Conservation (phyloP, 2,113 vertebrate species). For the Toxostoma redivivum region DNA sequence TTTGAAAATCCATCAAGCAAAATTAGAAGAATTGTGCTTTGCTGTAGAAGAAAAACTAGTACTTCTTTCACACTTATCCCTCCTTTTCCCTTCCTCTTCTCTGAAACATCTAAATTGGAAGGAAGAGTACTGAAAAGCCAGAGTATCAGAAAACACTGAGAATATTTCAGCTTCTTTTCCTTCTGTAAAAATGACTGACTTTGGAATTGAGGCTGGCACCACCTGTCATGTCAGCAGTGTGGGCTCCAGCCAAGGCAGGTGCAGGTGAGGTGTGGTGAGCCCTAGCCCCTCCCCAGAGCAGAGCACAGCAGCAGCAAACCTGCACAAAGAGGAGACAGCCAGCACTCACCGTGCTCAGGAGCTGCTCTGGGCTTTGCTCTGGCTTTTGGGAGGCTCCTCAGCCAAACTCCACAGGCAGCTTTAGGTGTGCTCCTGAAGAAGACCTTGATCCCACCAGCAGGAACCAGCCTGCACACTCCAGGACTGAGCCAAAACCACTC, state of each 20-base stretch:
- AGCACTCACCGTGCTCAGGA: accelerated
- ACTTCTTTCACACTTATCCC: background rate
- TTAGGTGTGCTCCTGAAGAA: background rate
- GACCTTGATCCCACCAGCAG: background rate
- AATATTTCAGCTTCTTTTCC: background rate
- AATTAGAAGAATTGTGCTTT: background rate
- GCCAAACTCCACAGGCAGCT: accelerated
- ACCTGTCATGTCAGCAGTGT: background rate
- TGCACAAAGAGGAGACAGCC: background rate
- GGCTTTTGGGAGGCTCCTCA: accelerated
- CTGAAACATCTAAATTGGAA: background rate
- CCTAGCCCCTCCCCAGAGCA: background rate
- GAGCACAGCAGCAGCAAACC: background rate
- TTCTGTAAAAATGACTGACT: background rate
- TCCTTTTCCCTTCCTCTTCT: background rate
- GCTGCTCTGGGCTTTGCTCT: background rate
- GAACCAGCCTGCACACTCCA: background rate
- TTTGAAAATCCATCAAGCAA: background rate
- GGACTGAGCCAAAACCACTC: background rate
- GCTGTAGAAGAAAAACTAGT: background rate
- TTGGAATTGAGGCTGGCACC: background rate
- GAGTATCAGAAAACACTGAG: background rate
- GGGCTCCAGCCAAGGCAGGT: background rate
- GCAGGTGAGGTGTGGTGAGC: background rate
- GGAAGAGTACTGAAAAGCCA: background rate